Conservation (phyloP, 2,797 vertebrate species). For the Girardinus metallicus region DNA sequence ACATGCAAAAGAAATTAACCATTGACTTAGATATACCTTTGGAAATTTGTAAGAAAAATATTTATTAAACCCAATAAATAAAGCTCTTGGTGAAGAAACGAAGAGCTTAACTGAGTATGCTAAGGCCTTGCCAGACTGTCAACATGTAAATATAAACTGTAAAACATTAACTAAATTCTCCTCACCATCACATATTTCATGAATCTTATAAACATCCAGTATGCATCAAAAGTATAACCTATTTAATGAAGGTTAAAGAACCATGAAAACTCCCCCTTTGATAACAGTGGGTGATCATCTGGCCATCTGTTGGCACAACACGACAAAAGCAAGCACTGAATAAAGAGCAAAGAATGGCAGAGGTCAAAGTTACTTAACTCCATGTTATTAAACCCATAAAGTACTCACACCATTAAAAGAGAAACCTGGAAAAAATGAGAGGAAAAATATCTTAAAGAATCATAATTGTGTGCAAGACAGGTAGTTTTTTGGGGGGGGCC, state of each 20-base stretch:
- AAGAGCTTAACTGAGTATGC: slow-evolving; percentile 24
- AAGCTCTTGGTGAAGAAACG: slow-evolving; percentile 4
- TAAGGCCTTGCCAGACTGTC: slow-evolving; percentile 11
- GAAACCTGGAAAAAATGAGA: neutral
- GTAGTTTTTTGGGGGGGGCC: neutral
- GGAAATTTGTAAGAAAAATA: neutral
- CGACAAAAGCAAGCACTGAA: slow-evolving; percentile 24
- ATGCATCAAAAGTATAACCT: slow-evolving; percentile 18
- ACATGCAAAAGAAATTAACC: neutral
- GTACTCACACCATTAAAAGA: neutral
- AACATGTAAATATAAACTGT: slow-evolving; percentile 24
- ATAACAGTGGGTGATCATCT: slow-evolving; percentile 44
- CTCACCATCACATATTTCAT: slow-evolving; percentile 1
- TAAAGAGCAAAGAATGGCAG: slow-evolving; percentile 16
- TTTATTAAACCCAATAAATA: neutral
- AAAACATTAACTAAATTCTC: slow-evolving; percentile 7
- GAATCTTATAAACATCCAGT: slow-evolving; percentile 7
- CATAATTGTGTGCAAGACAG: neutral
- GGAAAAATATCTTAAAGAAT: neutral
- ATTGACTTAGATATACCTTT: neutral
- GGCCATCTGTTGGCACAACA: slow-evolving; percentile 63
- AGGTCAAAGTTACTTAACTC: slow-evolving; percentile 12
- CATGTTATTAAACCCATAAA: neutral
- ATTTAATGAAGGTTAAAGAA: slow-evolving; percentile 59
- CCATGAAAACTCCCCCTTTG: slow-evolving; percentile 51